Conservation (phyloP, 2,888 invertebrate species). For the Synanthedon myopaeformis region DNA sequence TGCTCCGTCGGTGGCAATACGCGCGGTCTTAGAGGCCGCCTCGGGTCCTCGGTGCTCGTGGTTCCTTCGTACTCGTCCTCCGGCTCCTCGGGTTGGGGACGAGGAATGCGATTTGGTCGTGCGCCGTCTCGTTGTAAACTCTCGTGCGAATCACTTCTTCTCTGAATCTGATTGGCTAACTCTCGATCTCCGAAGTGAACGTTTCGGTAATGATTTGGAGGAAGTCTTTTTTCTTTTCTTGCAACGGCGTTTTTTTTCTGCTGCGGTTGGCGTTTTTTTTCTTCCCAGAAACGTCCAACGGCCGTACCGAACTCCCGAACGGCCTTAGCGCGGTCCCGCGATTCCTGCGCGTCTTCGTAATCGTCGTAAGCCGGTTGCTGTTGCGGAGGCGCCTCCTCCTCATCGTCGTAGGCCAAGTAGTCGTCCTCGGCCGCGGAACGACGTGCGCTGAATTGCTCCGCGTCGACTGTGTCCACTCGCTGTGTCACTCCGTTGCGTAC, state of each 20-base stretch:
- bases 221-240: slow-evolving; percentile 18
- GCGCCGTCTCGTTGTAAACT: slow-evolving; percentile 29
- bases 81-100: slow-evolving; percentile 25
- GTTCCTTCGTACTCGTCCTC: slow-evolving; percentile 43
- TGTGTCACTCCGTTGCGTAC: slow-evolving; percentile 53
- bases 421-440: slow-evolving; percentile 30
- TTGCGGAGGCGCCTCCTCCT: slow-evolving; percentile 16
- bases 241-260: slow-evolving; percentile 10
- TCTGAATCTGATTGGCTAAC: slow-evolving; percentile 24
- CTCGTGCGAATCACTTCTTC: slow-evolving; percentile 25
- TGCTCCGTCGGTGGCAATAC: slow-evolving; percentile 63
- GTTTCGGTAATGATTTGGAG: slow-evolving; percentile 41
- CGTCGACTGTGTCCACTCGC: slow-evolving; percentile 48
- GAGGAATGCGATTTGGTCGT: slow-evolving; percentile 26
- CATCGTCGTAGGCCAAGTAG: slow-evolving; percentile 40
- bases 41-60: slow-evolving; percentile 59
- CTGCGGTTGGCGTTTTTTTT: slow-evolving; percentile 20
- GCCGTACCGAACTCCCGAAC: slow-evolving; percentile 47
- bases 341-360: slow-evolving; percentile 54
- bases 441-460: slow-evolving; percentile 25
- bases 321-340: slow-evolving; percentile 38
- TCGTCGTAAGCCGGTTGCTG: slow-evolving; percentile 37
- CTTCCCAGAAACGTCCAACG: slow-evolving; percentile 55
- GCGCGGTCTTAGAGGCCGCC: slow-evolving; percentile 41
- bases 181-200: slow-evolving; percentile 58